Percentiles rank a stretch among this genome's conserved stretches.
These are phyloP conservation scores for Phrixothrix hirtus DNA, from an alignment of 2,888 invertebrate species.

Conservation along the genomic window DNA sequence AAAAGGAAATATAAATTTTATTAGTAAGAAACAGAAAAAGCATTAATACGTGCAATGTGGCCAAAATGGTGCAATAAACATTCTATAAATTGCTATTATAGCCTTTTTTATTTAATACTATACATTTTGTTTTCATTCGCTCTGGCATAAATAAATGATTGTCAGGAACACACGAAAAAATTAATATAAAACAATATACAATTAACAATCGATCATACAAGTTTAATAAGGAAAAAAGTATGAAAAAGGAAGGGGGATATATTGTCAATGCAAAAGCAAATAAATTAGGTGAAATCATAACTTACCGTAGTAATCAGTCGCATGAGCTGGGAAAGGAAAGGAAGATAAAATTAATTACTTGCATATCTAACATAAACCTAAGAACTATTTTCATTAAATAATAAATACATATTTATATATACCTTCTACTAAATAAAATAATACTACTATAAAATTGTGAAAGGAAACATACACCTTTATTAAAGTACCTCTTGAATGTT, in stretches of 20 bases:
- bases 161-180: constrained; percentile 2
- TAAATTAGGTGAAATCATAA: constrained; percentile 65
- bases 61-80: constrained; percentile 11
- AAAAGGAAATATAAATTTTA: constrained; percentile 3
- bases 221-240: constrained; percentile 14
- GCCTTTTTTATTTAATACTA: constrained; percentile 2
- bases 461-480: constrained; percentile 37
- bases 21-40: constrained; percentile 22
- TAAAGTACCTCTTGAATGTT: neutral
- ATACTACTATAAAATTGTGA: constrained; percentile 7
- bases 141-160: constrained; percentile 4
- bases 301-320: constrained; percentile 99
- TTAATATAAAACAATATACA: neutral
- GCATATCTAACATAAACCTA: constrained; percentile 44
- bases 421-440: neutral
- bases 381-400: constrained; percentile 45
- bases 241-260: constrained; percentile 18
- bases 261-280: constrained; percentile 36
- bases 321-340: constrained; percentile 75
- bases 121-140: constrained; percentile 12
- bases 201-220: constrained; percentile 6
- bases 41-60: constrained; percentile 19
- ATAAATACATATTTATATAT: constrained; percentile 6
- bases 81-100: constrained; percentile 9
- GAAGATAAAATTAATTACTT: constrained; percentile 49